A percentile compares a stretch with the other conserved stretches of the same genome.
Evolutionary conservation across 1,140 invertebrate species (phyloP).

Genomic region (Anastatus disparis): DNA sequence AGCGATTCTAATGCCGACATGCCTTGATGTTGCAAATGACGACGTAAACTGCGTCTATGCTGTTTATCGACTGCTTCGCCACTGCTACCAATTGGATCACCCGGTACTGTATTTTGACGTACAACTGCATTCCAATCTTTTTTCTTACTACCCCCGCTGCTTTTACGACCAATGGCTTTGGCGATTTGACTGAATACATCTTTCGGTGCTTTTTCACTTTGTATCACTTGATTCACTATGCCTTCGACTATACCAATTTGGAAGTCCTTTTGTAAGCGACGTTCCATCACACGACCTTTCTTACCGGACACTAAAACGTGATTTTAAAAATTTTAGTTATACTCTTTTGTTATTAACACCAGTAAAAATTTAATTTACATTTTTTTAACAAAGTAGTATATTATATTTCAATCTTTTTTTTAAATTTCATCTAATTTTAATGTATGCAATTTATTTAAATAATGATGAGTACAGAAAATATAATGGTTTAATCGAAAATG

Average conservation of each 20-base stretch:
- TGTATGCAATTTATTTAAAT: too few species aligned
- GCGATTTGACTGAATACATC: slow-evolving; percentile 85
- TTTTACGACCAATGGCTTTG: slow-evolving; percentile 77
- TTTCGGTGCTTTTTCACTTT: slow-evolving; percentile 74
- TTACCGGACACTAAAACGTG: slow-evolving; percentile 76
- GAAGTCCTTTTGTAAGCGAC: slow-evolving; percentile 88
- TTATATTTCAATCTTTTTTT: too few species aligned
- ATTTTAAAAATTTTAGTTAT: not conserved
- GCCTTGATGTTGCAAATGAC: slow-evolving; percentile 72
- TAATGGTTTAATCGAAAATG: too few species aligned
- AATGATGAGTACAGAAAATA: too few species aligned
- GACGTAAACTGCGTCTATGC: slow-evolving; percentile 76
- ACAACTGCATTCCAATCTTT: slow-evolving; percentile 89
- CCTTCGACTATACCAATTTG: slow-evolving; percentile 88
- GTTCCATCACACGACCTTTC: slow-evolving; percentile 85
- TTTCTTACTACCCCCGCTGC: slow-evolving; percentile 71
- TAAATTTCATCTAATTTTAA: too few species aligned
- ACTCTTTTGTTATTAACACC: not conserved
- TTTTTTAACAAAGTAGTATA: not conserved
- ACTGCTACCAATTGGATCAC: slow-evolving; percentile 83
- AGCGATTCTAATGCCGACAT: slow-evolving; percentile 70
- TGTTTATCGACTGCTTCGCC: slow-evolving; percentile 72
- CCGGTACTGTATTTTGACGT: slow-evolving; percentile 73
- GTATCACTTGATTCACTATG: slow-evolving; percentile 78
- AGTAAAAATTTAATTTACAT: too few species aligned